Conservation (phyloP, 2,797 vertebrate genomes). For the Sebastes trivittatus region DNA sequence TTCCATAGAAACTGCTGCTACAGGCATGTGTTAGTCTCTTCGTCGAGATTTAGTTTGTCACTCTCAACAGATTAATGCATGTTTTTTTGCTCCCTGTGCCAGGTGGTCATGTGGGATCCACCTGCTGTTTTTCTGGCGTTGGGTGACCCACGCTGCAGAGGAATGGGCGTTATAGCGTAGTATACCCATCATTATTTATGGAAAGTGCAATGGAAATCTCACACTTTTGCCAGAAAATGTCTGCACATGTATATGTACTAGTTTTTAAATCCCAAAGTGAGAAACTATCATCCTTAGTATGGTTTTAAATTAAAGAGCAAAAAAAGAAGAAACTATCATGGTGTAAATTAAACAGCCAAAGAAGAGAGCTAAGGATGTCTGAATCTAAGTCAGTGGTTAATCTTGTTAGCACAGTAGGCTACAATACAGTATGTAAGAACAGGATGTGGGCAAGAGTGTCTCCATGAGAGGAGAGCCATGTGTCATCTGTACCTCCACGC, state of each 20-base stretch:
- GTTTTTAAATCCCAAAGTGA: background rate
- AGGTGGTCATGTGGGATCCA: slow-evolving; percentile 32
- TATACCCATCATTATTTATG: background rate
- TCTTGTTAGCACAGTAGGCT: slow-evolving; percentile 42
- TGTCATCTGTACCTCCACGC: slow-evolving; percentile 44
- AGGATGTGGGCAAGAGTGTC: slow-evolving; percentile 22
- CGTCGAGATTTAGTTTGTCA: background rate
- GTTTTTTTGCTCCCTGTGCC: background rate
- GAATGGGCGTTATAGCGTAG: background rate
- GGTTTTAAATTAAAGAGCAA: background rate
- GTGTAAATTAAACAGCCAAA: slow-evolving; percentile 11
- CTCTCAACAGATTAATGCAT: background rate
- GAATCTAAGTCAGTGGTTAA: slow-evolving; percentile 32
- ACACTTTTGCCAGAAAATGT: background rate
- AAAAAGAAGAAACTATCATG: background rate
- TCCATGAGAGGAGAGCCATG: slow-evolving; percentile 24
- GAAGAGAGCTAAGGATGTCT: slow-evolving; percentile 4
- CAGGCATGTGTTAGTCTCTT: background rate
- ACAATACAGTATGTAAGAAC: slow-evolving; percentile 26
- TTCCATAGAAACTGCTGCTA: background rate
- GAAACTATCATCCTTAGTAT: background rate
- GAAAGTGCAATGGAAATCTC: background rate
- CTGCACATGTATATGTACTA: background rate
- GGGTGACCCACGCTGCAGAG: slow-evolving; percentile 24
- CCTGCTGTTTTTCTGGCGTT: slow-evolving; percentile 37